Evolutionary conservation across 1,140 invertebrate genomes (phyloP), one percentile per base, ranked within the genome.

Genomic region (Drosophila ambigua): DNA sequence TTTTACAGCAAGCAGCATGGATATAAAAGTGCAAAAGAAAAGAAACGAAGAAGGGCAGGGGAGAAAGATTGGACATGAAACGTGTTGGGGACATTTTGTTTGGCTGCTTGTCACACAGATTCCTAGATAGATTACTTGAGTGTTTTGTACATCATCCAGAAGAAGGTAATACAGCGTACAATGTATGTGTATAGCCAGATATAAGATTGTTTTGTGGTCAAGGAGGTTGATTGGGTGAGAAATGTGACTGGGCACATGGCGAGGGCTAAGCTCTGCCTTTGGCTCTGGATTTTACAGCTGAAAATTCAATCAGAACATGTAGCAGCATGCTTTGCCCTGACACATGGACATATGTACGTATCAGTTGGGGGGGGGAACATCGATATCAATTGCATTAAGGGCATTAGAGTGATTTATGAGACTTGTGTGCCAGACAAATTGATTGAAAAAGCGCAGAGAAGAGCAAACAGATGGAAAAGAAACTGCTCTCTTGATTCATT

Each of bases 81-180:
- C 53, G 74, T 80, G 78, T 57, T 80, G 62, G 63, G 31, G 61
- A 63, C 73, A 78, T 58, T 78, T 75, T 75, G 65, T 67, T 66
- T 66, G 43, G 64, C 64, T 35, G 57, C 39, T 24, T 77, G 79
- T 52, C 61, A 50, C 53, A 64, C 39, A 46, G 71, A 66, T 60
- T 79, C 69, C 46, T 53, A 74, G 72, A 78, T 67, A 59, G 64
- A 55, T 39, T 39, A 4, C 65, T 65, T 57, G 50, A 8, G 51
- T 39, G 50, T 41, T 20, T 1, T 41, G 35, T 43, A 52, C 2
- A 24, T 28, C 35, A 5, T 13, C 13, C 35, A 39, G 11, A 13
- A 13, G 1, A 5, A 11, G 11, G 1, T 13, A 11, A 11, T 13
- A 2, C 35, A 39, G 35, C 52, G 44, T 20, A 62, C 20, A 26